Base-by-base conservation (phyloP, 2,113 vertebrate genomes). In the Perca schrenkii region DNA sequence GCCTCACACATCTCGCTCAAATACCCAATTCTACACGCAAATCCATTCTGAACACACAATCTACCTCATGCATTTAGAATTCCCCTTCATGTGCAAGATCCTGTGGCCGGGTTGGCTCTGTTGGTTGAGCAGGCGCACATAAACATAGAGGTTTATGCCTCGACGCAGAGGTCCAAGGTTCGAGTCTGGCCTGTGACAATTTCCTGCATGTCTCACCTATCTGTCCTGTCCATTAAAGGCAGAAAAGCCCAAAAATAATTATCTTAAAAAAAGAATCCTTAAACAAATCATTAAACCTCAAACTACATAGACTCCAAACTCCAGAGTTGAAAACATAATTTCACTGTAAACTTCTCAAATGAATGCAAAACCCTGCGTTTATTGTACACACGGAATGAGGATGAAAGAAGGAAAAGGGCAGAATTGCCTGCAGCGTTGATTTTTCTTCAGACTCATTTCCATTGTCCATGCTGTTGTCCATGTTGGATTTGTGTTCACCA, bases 401-500 rank as follows among this genome's bases (percentile, higher is more conserved):
- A 13, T 25, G 49, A 64, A 56, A 7, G 13, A 43, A 60, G 49
- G 8, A 52, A 50, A 28, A 64, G 11, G 8, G 40, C 47, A 40
- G 65, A 12, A 13, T 8, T 1, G 78, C 80, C 65, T 67, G 74
- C 63, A 60, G 68, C 6, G 3, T 60, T 54, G 28, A 28, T 58
- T 11, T 52, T 11, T 40, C 6, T 47, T 53, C 64, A 19, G 43
- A 63, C 70, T 72, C 1, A 8, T 75, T 12, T 85, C 58, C 40
- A 22, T 76, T 22, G 17, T 68, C 22, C 52, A 6, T 21, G 60
- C 14, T 28, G 64, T 63, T 8, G 50, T 68, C 46, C 28, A 16
- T 34, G 6, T 34, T 58, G 68, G 40, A 87, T 61, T 89, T 70
- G 65, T 76, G 74, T 74, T 82, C 71, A 81, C 46, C 77, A 64